Conservation (phyloP, 2,888 invertebrate species). For the Phengaris alcon region DNA sequence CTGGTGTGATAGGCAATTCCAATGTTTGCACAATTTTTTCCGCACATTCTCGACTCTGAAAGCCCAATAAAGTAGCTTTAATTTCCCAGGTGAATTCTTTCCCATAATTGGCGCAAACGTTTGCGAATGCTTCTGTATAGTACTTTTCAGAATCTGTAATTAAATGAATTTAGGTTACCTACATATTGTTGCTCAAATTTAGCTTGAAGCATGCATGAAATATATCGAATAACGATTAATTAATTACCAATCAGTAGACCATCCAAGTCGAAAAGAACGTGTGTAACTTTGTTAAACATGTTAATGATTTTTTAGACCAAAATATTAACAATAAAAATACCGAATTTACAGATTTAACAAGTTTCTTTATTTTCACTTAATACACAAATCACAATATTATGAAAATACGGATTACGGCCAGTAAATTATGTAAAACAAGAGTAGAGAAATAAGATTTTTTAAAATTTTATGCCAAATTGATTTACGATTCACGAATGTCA, state of each 20-base stretch:
- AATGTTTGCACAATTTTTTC: constrained; percentile 78
- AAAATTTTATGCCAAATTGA: too few species aligned
- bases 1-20: constrained; percentile 81
- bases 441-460: too few species aligned
- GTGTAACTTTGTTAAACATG: constrained; percentile 75
- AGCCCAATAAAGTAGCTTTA: constrained; percentile 85
- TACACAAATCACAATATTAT: too few species aligned
- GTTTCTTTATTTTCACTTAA: not conserved
- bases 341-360: not conserved
- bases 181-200: not conserved
- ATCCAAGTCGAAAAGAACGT: constrained; percentile 81
- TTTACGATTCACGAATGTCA: too few species aligned
- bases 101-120: constrained; percentile 82
- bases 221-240: not conserved
- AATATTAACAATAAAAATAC: not conserved
- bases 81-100: constrained; percentile 89
- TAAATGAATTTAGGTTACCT: constrained; percentile 8
- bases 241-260: constrained; percentile 76
- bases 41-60: constrained; percentile 81
- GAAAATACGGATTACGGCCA: too few species aligned
- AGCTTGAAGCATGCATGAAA: not conserved
- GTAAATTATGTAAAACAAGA: too few species aligned
- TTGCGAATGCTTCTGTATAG: constrained; percentile 85
- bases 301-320: constrained; percentile 24
- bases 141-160: constrained; percentile 87